Evolutionary conservation across 2,113 vertebrate genomes (phyloP), one percentile per base, ranked within the genome.

Genomic region (Melospiza melodia): DNA sequence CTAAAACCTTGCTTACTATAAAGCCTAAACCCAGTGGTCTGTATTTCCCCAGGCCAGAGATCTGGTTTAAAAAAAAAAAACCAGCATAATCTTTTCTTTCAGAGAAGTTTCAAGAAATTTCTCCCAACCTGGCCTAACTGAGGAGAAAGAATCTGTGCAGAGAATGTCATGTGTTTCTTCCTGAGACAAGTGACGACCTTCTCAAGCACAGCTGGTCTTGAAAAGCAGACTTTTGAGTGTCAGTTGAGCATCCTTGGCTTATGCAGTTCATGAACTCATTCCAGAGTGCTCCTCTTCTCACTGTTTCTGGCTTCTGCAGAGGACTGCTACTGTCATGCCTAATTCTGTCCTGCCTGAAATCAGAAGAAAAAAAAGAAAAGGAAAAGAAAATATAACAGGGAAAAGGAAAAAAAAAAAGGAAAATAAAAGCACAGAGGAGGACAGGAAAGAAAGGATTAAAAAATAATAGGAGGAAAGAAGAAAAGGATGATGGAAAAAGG

Each of bases 391-490:
- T 21, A 62, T 25, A 44, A 5, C 9, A 6, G 16, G 3, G 1
- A 0, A 11, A 37, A 37, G 10, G 9, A 10, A 35, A 11, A 30
- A 52, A 5, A 10, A 17, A 10, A 31, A 6, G 5, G 6, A 15
- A 41, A 37, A 61, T 11, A 5, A 37, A 24, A 31, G 4, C 6
- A 14, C 4, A 33, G 9, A 25, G 5, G 11, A 43, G 7, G 21
- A 14, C 9, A 51, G 3, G 2, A 12, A 22, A 30, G 10, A 31
- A 4, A 5, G 3, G 5, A 30, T 31, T 13, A 1, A 37, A 39
- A 19, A 39, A 19, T 15, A 24, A 19, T 4, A 2, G 11, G 22
- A 51, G 4, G 18, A 25, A 14, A 39, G 20, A 54, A 37, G 5
- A 72, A 17, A 46, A 35, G 4, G 18, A 1, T 59, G 10, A 67